These are phyloP conservation scores for Poeciliopsis paucimaculata DNA, from an alignment of 2,797 vertebrate species.

Conservation along the genomic window DNA sequence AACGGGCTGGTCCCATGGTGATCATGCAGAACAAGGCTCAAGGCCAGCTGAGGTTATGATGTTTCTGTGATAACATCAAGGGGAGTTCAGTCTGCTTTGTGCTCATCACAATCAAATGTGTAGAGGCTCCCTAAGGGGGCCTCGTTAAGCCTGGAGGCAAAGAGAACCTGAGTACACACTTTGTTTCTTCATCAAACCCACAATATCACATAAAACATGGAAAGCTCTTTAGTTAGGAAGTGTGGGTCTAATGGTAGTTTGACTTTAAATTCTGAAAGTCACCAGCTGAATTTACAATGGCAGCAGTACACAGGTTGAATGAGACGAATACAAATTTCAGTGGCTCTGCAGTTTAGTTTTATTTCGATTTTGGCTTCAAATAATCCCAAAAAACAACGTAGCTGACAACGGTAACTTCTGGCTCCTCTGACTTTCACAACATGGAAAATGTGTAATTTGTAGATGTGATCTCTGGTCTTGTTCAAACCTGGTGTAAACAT, in stretches of 20 bases:
- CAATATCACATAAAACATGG: neutral
- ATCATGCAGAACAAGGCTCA: conserved; percentile 29
- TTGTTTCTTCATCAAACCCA: neutral
- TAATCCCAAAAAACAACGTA: neutral
- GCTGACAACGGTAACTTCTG: neutral
- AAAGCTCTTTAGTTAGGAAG: neutral
- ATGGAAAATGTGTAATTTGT: neutral
- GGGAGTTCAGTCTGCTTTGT: conserved; percentile 12
- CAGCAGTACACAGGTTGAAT: neutral
- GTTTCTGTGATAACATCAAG: conserved; percentile 46
- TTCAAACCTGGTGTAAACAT: neutral
- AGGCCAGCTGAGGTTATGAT: conserved; percentile 42
- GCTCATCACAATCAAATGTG: conserved; percentile 45
- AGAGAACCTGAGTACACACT: conserved; percentile 17
- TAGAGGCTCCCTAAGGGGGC: conserved; percentile 30
- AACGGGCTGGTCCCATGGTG: conserved; percentile 3
- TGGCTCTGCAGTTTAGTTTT: neutral
- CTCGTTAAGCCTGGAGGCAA: neutral
- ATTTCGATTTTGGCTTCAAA: neutral
- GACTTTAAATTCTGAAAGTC: neutral
- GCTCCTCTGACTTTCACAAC: neutral
- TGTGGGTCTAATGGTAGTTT: neutral
- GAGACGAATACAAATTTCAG: neutral
- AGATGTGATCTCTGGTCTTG: neutral
- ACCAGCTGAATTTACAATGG: neutral